Evolutionary conservation across 2,888 invertebrate genomes (phyloP).

Genomic region (Melinaea marsaeus): DNA sequence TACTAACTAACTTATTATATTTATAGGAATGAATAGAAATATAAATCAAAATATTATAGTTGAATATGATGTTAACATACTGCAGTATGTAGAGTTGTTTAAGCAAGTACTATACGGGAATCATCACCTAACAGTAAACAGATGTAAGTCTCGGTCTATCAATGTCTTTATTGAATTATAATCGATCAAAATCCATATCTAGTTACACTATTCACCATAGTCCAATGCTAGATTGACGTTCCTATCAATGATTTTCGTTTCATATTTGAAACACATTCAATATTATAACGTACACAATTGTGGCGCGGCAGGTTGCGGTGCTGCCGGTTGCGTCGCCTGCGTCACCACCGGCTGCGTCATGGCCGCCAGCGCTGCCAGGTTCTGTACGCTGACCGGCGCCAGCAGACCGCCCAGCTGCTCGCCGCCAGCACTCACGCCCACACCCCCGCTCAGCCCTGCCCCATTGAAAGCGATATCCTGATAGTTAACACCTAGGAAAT

Average conservation of each 20-base stretch:
- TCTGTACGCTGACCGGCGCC: conserved; percentile 92
- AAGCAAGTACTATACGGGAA: no score
- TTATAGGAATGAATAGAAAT: not conserved
- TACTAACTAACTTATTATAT: no score
- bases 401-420: conserved; percentile 92
- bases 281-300: conserved; percentile 63
- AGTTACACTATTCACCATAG: no score
- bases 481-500: conserved; percentile 68
- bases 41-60: not conserved
- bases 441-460: conserved; percentile 67
- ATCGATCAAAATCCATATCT: no score
- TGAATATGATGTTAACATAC: not conserved
- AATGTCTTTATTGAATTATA: no score
- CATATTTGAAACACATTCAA: no score
- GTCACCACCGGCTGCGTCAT: conserved; percentile 82
- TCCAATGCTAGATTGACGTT: no score
- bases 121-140: no score
- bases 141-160: no score
- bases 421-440: conserved; percentile 49
- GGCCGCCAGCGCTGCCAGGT: conserved; percentile 92
- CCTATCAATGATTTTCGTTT: no score
- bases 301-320: conserved; percentile 56
- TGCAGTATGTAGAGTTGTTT: no score
- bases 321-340: conserved; percentile 71
- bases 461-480: conserved; percentile 76